Percentiles rank a stretch among this genome's conserved stretches.
phyloP scores from a whole-genome alignment of 2,888 invertebrate genomes.

The Microdon myrmicae region DNA sequence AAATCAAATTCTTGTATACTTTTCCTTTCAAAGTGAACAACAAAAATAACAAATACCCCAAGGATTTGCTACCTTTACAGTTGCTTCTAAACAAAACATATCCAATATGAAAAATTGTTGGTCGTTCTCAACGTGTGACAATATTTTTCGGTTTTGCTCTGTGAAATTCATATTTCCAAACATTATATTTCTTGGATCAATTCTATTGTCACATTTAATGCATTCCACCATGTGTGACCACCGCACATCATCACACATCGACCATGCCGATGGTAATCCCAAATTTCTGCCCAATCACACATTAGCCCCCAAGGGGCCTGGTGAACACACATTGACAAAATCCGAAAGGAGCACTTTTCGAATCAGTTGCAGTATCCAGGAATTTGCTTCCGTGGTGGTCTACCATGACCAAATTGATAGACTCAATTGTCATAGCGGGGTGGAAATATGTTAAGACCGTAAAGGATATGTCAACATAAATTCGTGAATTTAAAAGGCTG shows the following conservation, averaged over 20 bases:
- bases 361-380: conserved; percentile 3
- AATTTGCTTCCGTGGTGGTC: conserved; percentile 19
- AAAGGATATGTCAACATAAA: conserved; percentile 3
- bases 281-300: conserved; percentile 23
- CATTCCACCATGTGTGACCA: conserved; percentile 3
- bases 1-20: too few species aligned
- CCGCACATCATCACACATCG: conserved; percentile 10
- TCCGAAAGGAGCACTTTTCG: conserved; percentile 9
- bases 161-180: conserved; percentile 8
- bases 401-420: conserved; percentile 5
- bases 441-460: conserved; percentile 4
- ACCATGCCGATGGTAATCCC: conserved; percentile 17
- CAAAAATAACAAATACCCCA: conserved; percentile 11
- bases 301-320: conserved; percentile 23
- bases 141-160: too few species aligned
- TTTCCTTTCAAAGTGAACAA: conserved; percentile 7
- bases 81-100: too few species aligned
- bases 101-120: too few species aligned
- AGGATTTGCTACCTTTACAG: not conserved
- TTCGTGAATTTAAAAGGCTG: conserved; percentile 2
- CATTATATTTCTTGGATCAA: conserved; percentile 21
- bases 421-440: conserved; percentile 23
- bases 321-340: conserved; percentile 16
- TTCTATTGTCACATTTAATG: conserved; percentile 11
- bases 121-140: too few species aligned